Percentiles rank a stretch among this genome's conserved stretches.
These are phyloP conservation scores for Schizopygopsis pylzovi DNA, from an alignment of 2,797 vertebrate genomes.

Conservation along the genomic window DNA sequence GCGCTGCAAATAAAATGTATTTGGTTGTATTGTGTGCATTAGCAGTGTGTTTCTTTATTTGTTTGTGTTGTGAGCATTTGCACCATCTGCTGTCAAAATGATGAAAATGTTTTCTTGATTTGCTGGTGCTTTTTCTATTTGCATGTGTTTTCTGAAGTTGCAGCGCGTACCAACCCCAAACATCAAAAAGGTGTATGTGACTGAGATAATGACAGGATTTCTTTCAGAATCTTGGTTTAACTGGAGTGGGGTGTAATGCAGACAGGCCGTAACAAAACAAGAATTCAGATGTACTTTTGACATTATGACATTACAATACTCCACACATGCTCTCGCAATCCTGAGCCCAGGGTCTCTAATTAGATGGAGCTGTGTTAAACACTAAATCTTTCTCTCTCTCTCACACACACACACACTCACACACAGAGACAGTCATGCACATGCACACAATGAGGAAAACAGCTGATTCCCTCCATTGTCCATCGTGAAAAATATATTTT, in stretches of 20 bases:
- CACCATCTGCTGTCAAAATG: too few relatives aligned
- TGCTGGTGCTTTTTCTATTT: too few relatives aligned
- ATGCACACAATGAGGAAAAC: conserved; percentile 15
- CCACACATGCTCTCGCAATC: background rate
- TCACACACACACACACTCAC: background rate
- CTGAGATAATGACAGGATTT: background rate
- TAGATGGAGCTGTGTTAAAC: background rate
- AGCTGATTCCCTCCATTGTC: conserved; percentile 49
- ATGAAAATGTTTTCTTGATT: too few relatives aligned
- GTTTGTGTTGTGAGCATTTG: too few relatives aligned
- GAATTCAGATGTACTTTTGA: background rate
- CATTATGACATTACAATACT: background rate
- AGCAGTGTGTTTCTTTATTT: too few relatives aligned
- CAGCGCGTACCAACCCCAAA: background rate
- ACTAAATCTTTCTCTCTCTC: conserved; percentile 4
- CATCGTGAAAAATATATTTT: conserved; percentile 48
- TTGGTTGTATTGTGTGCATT: too few relatives aligned
- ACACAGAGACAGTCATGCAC: conserved; percentile 6
- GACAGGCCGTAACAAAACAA: background rate
- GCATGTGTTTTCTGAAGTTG: too few relatives aligned
- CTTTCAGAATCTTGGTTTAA: background rate
- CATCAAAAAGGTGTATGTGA: background rate
- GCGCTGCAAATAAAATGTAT: too few relatives aligned
- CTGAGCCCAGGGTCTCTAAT: background rate
- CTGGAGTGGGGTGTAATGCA: background rate